These are phyloP conservation scores for Phrynocephalus forsythii DNA, from an alignment of 2,797 vertebrate species.

Conservation along the genomic window DNA sequence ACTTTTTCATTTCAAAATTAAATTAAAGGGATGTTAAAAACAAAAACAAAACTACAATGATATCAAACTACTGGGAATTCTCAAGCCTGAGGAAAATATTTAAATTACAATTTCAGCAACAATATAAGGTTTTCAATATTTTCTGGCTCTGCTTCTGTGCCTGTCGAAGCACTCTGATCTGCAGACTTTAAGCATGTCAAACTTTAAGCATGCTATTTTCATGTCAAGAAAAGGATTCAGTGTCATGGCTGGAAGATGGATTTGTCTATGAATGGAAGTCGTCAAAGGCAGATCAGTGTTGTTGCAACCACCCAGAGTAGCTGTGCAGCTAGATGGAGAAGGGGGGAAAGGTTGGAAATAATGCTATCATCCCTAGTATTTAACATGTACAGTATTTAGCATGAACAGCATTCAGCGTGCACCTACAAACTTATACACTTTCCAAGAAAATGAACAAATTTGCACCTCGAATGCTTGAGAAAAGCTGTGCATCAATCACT, in stretches of 20 bases:
- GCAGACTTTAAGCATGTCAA: neutral
- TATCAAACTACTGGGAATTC: slow-evolving; percentile 23
- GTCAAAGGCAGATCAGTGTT: neutral
- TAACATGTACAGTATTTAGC: neutral
- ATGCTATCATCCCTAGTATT: neutral
- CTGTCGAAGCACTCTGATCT: neutral
- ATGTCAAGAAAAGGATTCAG: neutral
- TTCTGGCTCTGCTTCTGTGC: neutral
- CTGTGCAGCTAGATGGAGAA: no score
- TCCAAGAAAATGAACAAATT: neutral
- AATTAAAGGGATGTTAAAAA: slow-evolving; percentile 52
- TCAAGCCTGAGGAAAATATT: neutral
- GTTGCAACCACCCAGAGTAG: no score
- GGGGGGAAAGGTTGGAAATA: neutral
- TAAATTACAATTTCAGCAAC: slow-evolving; percentile 5
- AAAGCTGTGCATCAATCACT: neutral
- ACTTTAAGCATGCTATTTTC: slow-evolving; percentile 1
- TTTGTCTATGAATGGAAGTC: neutral
- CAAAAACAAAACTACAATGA: slow-evolving; percentile 48
- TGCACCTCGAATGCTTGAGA: neutral
- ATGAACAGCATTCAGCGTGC: neutral
- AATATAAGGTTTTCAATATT: neutral
- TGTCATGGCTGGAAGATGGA: neutral
- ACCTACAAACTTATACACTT: neutral
- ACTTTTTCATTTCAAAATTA: slow-evolving; percentile 75